Evolutionary conservation across 1,140 invertebrate species (phyloP).

Genomic region (Thaumetopoea pityocampa): DNA sequence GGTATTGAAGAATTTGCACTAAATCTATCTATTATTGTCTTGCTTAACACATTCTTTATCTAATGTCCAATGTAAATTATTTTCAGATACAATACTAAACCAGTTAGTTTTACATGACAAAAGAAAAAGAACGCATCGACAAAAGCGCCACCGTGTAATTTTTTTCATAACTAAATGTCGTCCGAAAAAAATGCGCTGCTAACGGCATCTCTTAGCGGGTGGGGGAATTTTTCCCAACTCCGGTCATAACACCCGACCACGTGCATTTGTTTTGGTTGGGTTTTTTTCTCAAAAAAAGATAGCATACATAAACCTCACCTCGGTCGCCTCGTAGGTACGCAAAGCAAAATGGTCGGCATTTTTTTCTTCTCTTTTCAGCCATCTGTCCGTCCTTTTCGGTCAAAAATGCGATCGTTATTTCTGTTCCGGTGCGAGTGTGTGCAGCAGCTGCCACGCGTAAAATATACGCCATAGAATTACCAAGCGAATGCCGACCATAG

Average conservation of each 20-base stretch:
- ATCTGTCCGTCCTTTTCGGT: slow-evolving; percentile 75
- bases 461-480: slow-evolving; percentile 38
- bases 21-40: too few relatives aligned
- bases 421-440: slow-evolving; percentile 71
- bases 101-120: too few relatives aligned
- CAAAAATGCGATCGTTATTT: slow-evolving; percentile 76
- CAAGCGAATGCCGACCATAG: slow-evolving; percentile 20
- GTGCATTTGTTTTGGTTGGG: slow-evolving; percentile 75
- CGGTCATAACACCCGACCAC: slow-evolving; percentile 73
- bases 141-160: slow-evolving; percentile 52
- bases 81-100: too few relatives aligned
- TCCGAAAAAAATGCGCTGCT: slow-evolving; percentile 48
- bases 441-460: slow-evolving; percentile 43
- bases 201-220: slow-evolving; percentile 69
- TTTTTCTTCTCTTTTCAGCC: slow-evolving; percentile 75
- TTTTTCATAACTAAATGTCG: slow-evolving; percentile 63
- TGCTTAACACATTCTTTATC: too few relatives aligned
- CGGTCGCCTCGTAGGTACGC: slow-evolving; percentile 62
- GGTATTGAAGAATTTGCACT: too few relatives aligned
- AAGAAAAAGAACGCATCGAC: too few relatives aligned
- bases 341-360: slow-evolving; percentile 74
- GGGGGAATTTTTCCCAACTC: slow-evolving; percentile 57
- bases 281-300: slow-evolving; percentile 72
- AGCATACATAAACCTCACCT: slow-evolving; percentile 69
- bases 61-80: too few relatives aligned